Evolutionary conservation across 2,888 invertebrate genomes (phyloP), one percentile per base, ranked within the genome.

Genomic region (Athetis lepigone): DNA sequence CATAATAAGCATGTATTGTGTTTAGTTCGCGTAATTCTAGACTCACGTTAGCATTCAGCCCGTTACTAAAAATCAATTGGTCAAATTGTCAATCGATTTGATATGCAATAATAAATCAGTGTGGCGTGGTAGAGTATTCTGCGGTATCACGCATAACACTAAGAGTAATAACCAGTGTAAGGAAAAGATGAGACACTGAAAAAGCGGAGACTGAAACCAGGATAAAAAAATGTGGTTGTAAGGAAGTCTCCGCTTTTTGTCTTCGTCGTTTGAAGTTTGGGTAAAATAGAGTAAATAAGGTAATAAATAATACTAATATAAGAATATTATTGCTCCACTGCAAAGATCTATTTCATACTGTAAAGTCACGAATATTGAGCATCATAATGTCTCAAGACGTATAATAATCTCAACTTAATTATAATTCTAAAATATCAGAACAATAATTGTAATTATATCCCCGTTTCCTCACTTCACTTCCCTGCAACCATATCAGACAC

Each of bases 11-110:
- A 73, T 36, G 21, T 63, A 37, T 16, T 36, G 21, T 63, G 40
- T 16, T n/a, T 18, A 19, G 25, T 40, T 50, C 13, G 33, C 8
- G 6, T 37, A 18, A 25, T 55, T 67, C 5, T 7, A 16, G 9
- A 46, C 7, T 63, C 29, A 45, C 2, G 19, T 75, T 75, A 70
- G 63, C 75, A 57, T 37, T 25, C 25, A 47, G 70, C 63, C 49
- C 37, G 8, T 27, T 13, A 23, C 33, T 25, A 40, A 50, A 62
- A 63, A 70, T 57, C 69, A 54, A 33, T 21, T 39, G 18, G 39
- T 43, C 7, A 5, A 16, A 19, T 29, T 61, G 46, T 52, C 69
- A 56, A 62, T 62, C 21, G 47, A 19, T 21, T 43, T 3, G 23
- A 19, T 11, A 4, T 33, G 8, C 4, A 8, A 18, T 36, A 13